Percentiles rank a stretch among this genome's conserved stretches.
Conservation (phyloP, 2,113 vertebrate species). For the Calonectris borealis region DNA sequence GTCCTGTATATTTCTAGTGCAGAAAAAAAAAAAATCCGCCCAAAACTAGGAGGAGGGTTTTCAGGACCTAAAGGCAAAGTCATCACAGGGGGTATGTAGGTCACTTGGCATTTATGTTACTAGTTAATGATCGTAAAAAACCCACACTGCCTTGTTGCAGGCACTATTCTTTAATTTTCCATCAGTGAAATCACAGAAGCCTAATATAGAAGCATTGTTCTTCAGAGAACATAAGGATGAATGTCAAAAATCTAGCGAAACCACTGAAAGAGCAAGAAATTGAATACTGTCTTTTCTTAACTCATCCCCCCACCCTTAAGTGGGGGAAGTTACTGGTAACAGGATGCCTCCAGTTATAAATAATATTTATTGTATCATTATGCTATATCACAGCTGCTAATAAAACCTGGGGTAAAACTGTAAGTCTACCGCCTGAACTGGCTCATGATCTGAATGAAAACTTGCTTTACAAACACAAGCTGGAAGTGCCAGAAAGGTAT, state of each 20-base stretch:
- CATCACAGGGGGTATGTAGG: not conserved
- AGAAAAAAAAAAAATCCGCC: not conserved
- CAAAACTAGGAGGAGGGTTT: not conserved
- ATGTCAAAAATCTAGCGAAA: not conserved
- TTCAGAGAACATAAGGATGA: not conserved
- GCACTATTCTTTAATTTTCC: conserved; percentile 15
- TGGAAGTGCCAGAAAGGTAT: not conserved
- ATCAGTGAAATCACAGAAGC: conserved; percentile 18
- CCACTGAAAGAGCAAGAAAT: not conserved
- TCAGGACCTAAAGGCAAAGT: conserved; percentile 33
- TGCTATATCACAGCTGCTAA: not conserved
- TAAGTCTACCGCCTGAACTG: not conserved
- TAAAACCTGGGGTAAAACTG: conserved; percentile 18
- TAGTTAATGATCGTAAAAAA: not conserved
- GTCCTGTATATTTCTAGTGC: not conserved
- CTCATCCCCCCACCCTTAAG: not conserved
- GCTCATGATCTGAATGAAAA: conserved; percentile 43
- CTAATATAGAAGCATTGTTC: not conserved
- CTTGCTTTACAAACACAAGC: not conserved
- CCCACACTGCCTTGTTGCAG: not conserved
- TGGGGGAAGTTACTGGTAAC: not conserved
- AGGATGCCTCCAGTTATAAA: not conserved
- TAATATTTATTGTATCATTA: not conserved
- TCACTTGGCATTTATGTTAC: not conserved
- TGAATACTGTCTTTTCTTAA: not conserved